Conservation (phyloP, 1,140 invertebrate species). For the Drosophila quadrilineata region DNA sequence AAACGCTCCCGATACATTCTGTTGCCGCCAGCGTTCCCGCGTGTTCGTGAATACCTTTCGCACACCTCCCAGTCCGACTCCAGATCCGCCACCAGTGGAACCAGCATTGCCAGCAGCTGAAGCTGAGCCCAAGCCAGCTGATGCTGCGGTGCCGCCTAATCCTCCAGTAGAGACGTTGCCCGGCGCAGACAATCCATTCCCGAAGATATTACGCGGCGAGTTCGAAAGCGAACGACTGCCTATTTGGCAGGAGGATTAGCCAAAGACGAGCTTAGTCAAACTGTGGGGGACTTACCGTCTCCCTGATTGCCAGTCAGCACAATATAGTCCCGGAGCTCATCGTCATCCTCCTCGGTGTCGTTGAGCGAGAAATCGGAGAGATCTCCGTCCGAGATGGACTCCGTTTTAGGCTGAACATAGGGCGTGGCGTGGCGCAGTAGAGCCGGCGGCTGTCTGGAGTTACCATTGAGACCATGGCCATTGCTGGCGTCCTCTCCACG, state of each 20-base stretch:
- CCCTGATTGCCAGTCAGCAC: slow-evolving; percentile 62
- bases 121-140: not conserved
- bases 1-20: slow-evolving; percentile 97
- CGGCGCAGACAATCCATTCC: slow-evolving; percentile 15
- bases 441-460: slow-evolving; percentile 46
- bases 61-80: slow-evolving; percentile 81
- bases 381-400: slow-evolving; percentile 75
- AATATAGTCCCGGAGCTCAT: slow-evolving; percentile 69
- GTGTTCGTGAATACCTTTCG: slow-evolving; percentile 96
- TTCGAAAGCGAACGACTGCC: slow-evolving; percentile 62
- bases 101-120: too few species aligned
- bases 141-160: not conserved
- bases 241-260: slow-evolving; percentile 1
- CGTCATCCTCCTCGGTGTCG: slow-evolving; percentile 79
- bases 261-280: not conserved
- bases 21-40: slow-evolving; percentile 96
- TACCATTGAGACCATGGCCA: slow-evolving; percentile 11
- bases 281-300: slow-evolving; percentile 55
- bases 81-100: not conserved
- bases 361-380: slow-evolving; percentile 77
- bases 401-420: slow-evolving; percentile 66
- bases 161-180: not conserved
- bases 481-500: slow-evolving; percentile 22
- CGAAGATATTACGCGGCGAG: slow-evolving; percentile 53
- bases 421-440: slow-evolving; percentile 59